Evolutionary conservation across 2,797 vertebrate genomes (phyloP), one percentile per base, ranked within the genome.

Genomic region (Coregonus suidteri): DNA sequence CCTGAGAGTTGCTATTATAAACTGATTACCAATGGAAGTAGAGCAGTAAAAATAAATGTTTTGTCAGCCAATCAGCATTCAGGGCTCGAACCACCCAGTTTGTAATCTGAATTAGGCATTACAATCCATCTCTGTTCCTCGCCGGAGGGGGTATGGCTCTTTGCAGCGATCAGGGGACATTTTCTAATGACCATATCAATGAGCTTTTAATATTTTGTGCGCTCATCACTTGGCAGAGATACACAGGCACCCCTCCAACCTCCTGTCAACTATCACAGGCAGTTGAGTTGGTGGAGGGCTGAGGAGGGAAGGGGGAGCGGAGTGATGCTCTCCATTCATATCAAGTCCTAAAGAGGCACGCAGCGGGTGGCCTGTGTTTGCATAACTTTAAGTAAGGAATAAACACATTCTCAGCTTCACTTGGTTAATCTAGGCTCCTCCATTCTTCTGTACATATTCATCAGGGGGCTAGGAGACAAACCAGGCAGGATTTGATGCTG

Each of bases 321-420:
- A 20, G 6, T 52, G 52, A 52, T 31, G 16, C 54, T 82, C 75
- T 80, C 75, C 51, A 76, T 84, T 81, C 78, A 74, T 70, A 81
- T 83, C 20, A 53, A 75, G 59, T 77, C 75, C 74, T 78, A 77
- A 78, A 81, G 80, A 73, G 74, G 59, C 56, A 76, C 86, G 62
- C 87, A 83, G 83, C 82, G 64, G 79, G 88, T 71, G 80, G 83
- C 64, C 73, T 72, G 53, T 79, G 87, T 81, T 87, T 78, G 87
- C 83, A 89, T 90, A 87, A 86, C 85, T 84, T 87, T 81, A 83
- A 83, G 81, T 87, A 82, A 71, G 76, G 74, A 83, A 85, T 86
- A 88, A 88, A 86, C 69, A 76, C 76, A 6, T 64, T 71, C 54
- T 74, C 75, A 71, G 75, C 78, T 69, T 83, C 73, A 82, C 64